phyloP scores from a whole-genome alignment of 2,113 vertebrate species.

The Gobius niger region DNA sequence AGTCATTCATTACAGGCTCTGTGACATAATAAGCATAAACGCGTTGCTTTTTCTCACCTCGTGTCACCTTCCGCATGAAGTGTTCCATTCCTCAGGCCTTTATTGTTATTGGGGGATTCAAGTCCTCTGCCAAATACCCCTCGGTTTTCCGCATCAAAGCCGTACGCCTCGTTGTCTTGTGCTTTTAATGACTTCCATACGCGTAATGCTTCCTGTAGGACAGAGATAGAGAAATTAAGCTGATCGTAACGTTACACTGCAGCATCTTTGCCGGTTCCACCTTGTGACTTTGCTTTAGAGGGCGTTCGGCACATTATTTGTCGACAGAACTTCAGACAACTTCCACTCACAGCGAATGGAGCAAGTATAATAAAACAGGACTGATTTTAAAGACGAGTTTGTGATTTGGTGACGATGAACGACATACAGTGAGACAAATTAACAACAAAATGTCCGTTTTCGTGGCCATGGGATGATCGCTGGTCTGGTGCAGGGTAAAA shows the following conservation, averaged over 20 bases:
- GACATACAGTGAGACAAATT: no score
- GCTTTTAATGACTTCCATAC: not conserved
- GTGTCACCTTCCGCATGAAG: not conserved
- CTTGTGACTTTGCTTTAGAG: not conserved
- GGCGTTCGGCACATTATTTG: not conserved
- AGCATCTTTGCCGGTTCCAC: not conserved
- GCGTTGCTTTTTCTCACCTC: not conserved
- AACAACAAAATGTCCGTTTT: no score
- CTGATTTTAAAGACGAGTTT: no score
- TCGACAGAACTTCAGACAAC: not conserved
- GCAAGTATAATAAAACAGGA: no score
- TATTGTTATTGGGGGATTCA: not conserved
- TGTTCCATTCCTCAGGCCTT: not conserved
- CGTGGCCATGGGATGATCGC: no score
- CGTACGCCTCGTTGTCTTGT: not conserved
- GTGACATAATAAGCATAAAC: not conserved
- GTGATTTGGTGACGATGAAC: no score
- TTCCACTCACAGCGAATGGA: not conserved
- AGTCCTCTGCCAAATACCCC: not conserved
- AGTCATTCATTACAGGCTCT: not conserved
- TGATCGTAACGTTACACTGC: not conserved
- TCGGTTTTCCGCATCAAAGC: not conserved
- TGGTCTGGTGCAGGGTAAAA: no score
- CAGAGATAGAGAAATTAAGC: not conserved
- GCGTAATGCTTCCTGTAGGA: constrained; percentile 4